Percentiles rank a stretch among this genome's conserved stretches.
Conservation (phyloP, 2,113 vertebrate species). For the Erythrocercus mccallii region DNA sequence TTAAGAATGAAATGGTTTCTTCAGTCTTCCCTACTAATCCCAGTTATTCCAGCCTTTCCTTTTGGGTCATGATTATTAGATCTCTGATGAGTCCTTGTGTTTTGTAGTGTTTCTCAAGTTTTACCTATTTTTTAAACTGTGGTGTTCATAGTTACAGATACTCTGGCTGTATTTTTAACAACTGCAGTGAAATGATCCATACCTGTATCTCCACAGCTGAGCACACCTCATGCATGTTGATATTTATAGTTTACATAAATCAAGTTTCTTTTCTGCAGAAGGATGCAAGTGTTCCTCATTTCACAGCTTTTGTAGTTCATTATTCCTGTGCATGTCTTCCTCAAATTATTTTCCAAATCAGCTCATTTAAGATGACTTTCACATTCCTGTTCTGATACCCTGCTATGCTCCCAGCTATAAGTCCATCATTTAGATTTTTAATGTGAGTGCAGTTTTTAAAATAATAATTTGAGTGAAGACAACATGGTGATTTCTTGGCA, state of each 20-base stretch:
- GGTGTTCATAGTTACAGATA: not conserved
- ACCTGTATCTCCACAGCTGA: not conserved
- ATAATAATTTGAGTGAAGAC: not conserved
- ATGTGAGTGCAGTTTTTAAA: not conserved
- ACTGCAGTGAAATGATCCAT: not conserved
- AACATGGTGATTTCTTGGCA: not conserved
- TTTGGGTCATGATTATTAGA: not conserved
- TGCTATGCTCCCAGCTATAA: not conserved
- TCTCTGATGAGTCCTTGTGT: not conserved
- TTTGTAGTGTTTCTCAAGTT: not conserved
- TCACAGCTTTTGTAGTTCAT: not conserved
- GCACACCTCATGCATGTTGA: not conserved
- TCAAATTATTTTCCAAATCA: not conserved
- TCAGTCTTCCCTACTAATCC: not conserved
- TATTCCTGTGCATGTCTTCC: not conserved
- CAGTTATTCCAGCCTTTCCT: not conserved
- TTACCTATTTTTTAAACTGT: not conserved
- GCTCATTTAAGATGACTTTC: not conserved
- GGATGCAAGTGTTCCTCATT: not conserved
- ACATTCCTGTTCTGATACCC: not conserved
- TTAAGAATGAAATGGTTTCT: not conserved
- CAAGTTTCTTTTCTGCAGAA: not conserved
- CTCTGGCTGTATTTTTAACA: not conserved
- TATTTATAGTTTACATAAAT: not conserved
- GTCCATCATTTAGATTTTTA: not conserved